These are phyloP conservation scores for Megalopta genalis DNA, from an alignment of 1,140 invertebrate species.

Conservation along the genomic window DNA sequence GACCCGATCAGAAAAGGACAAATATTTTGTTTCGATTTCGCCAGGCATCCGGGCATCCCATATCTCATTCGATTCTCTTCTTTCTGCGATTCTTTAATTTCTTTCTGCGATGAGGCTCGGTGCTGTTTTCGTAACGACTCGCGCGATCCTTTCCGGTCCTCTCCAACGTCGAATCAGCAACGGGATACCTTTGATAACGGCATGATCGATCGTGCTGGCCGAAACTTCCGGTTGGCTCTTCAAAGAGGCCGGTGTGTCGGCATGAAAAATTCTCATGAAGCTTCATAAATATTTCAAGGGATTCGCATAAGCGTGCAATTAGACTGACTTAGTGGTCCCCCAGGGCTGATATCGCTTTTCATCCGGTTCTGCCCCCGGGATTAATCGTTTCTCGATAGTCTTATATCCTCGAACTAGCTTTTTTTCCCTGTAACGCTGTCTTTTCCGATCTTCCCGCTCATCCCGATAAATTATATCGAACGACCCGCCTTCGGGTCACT, in stretches of 20 bases:
- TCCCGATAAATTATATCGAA: constrained; percentile 29
- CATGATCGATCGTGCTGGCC: constrained; percentile 35
- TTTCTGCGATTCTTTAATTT: constrained; percentile 5
- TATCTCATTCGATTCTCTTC: background rate
- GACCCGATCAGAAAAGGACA: background rate
- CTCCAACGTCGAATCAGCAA: constrained; percentile 7
- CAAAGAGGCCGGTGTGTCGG: constrained; percentile 10
- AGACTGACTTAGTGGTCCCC: constrained; percentile 57
- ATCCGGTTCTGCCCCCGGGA: constrained; percentile 12
- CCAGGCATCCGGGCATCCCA: no score
- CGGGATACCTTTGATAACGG: constrained; percentile 47
- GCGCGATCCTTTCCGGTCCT: background rate
- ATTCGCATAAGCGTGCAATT: constrained; percentile 66
- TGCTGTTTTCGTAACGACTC: background rate
- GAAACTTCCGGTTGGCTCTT: constrained; percentile 15
- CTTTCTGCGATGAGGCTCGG: background rate
- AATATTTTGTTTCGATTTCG: constrained; percentile 12
- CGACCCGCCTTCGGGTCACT: background rate
- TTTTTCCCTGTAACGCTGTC: constrained; percentile 1
- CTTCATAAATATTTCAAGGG: constrained; percentile 71
- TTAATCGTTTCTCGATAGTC: constrained; percentile 52
- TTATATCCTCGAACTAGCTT: constrained; percentile 21
- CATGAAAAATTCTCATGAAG: constrained; percentile 65
- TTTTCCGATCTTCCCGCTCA: background rate
- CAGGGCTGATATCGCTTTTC: constrained; percentile 56